Evolutionary conservation across 2,888 invertebrate genomes (phyloP).

Genomic region (Laspeyria flexula): DNA sequence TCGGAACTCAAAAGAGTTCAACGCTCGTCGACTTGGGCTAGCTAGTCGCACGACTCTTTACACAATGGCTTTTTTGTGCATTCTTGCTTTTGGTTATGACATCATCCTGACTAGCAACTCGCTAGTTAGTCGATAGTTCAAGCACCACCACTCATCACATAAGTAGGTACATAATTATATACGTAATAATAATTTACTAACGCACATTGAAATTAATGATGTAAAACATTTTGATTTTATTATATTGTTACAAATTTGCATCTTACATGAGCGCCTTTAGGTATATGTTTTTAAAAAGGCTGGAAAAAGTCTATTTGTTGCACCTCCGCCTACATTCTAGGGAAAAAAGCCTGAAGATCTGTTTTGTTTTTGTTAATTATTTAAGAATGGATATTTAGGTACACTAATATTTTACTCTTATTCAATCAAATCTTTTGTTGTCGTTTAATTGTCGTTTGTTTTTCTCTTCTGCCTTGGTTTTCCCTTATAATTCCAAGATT

Average conservation of each 20-base stretch:
- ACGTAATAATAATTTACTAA: neutral
- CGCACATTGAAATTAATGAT: neutral
- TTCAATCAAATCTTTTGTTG: too few species aligned
- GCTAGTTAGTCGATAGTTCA: constrained; percentile 44
- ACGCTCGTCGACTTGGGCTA: constrained; percentile 75
- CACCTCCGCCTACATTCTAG: too few species aligned
- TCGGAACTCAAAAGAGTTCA: constrained; percentile 80
- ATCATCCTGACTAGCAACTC: constrained; percentile 65
- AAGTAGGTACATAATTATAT: constrained; percentile 17
- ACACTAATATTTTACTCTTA: too few species aligned
- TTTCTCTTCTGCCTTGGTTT: too few species aligned
- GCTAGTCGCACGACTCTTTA: constrained; percentile 80
- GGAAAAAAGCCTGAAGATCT: too few species aligned
- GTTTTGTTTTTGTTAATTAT: too few species aligned
- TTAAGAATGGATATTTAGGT: too few species aligned
- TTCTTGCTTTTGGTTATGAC: constrained; percentile 81
- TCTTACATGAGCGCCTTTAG: neutral
- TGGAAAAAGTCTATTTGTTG: too few species aligned
- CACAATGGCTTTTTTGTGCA: constrained; percentile 84
- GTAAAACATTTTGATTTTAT: neutral
- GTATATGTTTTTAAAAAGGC: neutral
- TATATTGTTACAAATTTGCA: neutral
- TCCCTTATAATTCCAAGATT: too few species aligned
- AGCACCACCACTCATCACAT: constrained; percentile 36
- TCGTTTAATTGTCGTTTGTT: too few species aligned